Evolutionary conservation across 2,888 invertebrate genomes (phyloP).

Genomic region (Acleris emargana): DNA sequence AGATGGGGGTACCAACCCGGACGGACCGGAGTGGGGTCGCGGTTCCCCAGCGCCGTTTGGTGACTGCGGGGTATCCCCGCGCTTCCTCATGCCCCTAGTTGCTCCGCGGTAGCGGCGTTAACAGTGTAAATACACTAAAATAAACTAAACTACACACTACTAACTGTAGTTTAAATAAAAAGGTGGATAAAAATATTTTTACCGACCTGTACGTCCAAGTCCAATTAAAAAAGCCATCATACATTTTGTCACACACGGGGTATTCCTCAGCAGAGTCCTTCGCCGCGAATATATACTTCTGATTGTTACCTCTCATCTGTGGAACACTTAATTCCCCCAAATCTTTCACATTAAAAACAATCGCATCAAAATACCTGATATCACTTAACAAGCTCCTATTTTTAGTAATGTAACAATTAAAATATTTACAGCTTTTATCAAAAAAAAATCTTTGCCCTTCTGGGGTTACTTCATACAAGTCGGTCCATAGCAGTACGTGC

Average conservation of each 20-base stretch:
- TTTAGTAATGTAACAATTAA: conserved; percentile 66
- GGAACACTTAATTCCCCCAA: conserved; percentile 52
- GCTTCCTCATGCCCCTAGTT: no score
- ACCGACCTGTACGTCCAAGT: conserved; percentile 73
- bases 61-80: no score
- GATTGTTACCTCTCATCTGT: conserved; percentile 50
- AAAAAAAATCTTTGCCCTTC: conserved; percentile 58
- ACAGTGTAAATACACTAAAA: no score
- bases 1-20: no score
- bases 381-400: conserved; percentile 59
- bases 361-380: conserved; percentile 63
- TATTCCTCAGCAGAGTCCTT: conserved; percentile 68
- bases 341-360: conserved; percentile 64
- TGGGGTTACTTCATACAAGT: conserved; percentile 48
- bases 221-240: conserved; percentile 72
- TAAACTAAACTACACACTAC: no score
- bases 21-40: no score
- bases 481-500: conserved; percentile 66
- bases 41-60: no score
- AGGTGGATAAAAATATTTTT: no score
- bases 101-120: no score
- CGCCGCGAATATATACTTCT: conserved; percentile 69
- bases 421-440: conserved; percentile 49
- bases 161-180: no score
- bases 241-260: conserved; percentile 61